A percentile compares a stretch with the other conserved stretches of the same genome.
These are phyloP conservation scores for Dasypolia templi DNA, from an alignment of 2,888 invertebrate genomes.

Conservation along the genomic window DNA sequence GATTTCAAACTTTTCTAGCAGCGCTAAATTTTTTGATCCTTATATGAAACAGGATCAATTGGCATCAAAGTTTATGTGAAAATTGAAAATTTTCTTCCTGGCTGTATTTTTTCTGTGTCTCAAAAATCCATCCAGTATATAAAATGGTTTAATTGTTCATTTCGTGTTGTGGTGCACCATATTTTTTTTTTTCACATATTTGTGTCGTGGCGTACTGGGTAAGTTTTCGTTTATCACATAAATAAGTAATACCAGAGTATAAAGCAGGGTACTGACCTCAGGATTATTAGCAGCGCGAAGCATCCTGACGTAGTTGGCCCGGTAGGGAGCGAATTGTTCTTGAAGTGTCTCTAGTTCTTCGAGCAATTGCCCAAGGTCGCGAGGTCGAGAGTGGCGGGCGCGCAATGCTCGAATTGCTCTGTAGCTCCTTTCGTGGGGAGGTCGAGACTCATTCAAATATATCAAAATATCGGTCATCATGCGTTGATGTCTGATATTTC, in stretches of 20 bases:
- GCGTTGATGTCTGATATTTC: constrained; percentile 34
- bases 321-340: constrained; percentile 76
- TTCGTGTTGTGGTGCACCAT: background rate
- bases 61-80: no score
- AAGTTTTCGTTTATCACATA: background rate
- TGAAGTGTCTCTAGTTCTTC: constrained; percentile 78
- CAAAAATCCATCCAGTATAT: no score
- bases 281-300: constrained; percentile 70
- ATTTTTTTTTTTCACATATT: background rate
- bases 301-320: constrained; percentile 70
- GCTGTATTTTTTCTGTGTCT: no score
- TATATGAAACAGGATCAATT: no score
- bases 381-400: constrained; percentile 73
- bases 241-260: background rate
- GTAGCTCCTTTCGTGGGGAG: constrained; percentile 57
- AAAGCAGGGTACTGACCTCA: constrained; percentile 63
- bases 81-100: no score
- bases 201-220: background rate
- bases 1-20: no score
- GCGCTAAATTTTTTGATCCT: no score
- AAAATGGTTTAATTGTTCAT: background rate
- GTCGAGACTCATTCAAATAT: constrained; percentile 29
- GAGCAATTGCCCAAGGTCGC: constrained; percentile 76
- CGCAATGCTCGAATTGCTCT: constrained; percentile 71
- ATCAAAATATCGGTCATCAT: constrained; percentile 30